Percentiles rank a stretch among this genome's conserved stretches.
phyloP scores from a whole-genome alignment of 2,888 invertebrate species.

The Leptopterna dolabrata region DNA sequence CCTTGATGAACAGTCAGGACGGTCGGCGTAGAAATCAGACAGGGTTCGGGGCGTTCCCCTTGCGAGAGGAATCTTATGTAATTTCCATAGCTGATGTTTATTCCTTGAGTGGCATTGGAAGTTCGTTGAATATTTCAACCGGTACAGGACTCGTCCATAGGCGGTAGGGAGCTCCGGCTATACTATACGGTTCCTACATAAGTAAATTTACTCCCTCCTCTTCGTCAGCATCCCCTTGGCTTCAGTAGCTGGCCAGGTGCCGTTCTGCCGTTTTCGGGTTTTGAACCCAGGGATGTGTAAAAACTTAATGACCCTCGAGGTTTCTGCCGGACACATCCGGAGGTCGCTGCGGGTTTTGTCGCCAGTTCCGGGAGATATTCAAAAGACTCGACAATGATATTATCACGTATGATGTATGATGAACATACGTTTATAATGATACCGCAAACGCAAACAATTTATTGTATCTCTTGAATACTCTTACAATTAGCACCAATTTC shows the following conservation, averaged over 20 bases:
- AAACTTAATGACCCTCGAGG: constrained; percentile 31
- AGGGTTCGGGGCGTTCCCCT: neutral
- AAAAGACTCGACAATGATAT: neutral
- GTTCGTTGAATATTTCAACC: neutral
- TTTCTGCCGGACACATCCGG: constrained; percentile 1
- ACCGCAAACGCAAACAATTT: too few relatives aligned
- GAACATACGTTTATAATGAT: too few relatives aligned
- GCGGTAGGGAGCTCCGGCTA: neutral
- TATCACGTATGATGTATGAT: too few relatives aligned
- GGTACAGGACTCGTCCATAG: constrained; percentile 55
- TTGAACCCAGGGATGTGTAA: neutral
- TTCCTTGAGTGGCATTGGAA: constrained; percentile 54
- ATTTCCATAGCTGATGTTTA: constrained; percentile 56
- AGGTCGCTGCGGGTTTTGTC: neutral
- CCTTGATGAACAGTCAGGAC: constrained; percentile 8
- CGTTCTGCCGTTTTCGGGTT: neutral
- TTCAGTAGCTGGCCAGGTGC: neutral
- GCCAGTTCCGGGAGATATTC: neutral
- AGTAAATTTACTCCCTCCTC: constrained; percentile 43
- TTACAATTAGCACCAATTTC: too few relatives aligned
- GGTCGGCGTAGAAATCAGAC: neutral
- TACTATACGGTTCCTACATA: constrained; percentile 47
- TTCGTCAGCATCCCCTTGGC: constrained; percentile 29
- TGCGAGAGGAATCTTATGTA: constrained; percentile 50
- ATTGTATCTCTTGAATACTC: too few relatives aligned